Conservation (phyloP, 2,797 vertebrate genomes). For the Hapalemur alaotrensis region DNA sequence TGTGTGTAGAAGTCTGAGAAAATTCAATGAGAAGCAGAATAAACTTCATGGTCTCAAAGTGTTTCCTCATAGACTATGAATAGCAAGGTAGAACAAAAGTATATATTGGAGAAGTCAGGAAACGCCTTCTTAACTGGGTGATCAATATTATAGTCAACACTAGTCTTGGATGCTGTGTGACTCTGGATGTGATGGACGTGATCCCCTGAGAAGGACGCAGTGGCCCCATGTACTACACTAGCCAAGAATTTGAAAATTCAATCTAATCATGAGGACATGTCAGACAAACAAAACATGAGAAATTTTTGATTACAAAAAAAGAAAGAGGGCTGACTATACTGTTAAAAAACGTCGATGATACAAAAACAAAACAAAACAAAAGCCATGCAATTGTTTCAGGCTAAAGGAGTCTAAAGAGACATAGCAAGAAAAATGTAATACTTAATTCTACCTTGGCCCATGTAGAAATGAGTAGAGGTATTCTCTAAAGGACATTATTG, state of each 20-base stretch:
- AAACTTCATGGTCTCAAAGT: neutral
- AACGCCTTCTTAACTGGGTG: neutral
- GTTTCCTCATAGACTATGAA: neutral
- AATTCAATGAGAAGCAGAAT: neutral
- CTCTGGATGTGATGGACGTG: neutral
- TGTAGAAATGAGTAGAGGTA: fast-evolving
- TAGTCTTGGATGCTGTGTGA: neutral
- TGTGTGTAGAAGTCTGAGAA: neutral
- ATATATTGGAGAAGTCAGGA: neutral
- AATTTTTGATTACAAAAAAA: neutral
- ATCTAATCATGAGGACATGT: neutral
- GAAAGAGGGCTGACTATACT: neutral
- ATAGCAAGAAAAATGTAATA: neutral
- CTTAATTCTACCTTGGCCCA: neutral
- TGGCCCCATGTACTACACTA: too few relatives aligned
- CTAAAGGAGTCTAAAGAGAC: neutral
- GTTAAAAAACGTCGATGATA: neutral
- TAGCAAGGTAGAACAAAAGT: neutral
- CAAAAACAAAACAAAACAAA: neutral
- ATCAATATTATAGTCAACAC: neutral
- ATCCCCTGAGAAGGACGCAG: neutral
- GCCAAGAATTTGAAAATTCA: neutral
- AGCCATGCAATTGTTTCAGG: neutral
- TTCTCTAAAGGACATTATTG: neutral
- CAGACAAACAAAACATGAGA: neutral